Conservation (phyloP, 1,140 invertebrate genomes). For the Hylyphantes graminicola region DNA sequence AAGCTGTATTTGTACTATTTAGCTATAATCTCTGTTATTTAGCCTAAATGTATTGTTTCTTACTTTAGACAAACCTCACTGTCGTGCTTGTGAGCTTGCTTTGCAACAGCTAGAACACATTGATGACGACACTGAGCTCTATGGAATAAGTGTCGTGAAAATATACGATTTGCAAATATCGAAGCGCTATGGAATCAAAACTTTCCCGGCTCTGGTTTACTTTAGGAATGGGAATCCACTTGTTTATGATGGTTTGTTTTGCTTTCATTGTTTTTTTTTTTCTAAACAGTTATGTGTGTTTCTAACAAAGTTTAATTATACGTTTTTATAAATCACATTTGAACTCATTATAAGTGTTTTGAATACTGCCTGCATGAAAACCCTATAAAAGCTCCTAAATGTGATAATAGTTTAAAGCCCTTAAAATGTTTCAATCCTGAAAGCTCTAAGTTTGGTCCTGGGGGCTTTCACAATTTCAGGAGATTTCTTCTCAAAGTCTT, state of each 20-base stretch:
- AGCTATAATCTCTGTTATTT: conserved; percentile 12
- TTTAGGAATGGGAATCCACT: conserved; percentile 94
- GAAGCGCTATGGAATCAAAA: conserved; percentile 89
- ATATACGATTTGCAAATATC: conserved; percentile 88
- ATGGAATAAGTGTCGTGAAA: conserved; percentile 94
- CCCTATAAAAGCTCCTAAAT: too few relatives aligned
- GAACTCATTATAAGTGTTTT: too few relatives aligned
- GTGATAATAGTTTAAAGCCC: too few relatives aligned
- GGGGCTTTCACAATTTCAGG: too few relatives aligned
- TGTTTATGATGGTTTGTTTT: conserved; percentile 79
- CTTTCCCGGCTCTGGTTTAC: conserved; percentile 91
- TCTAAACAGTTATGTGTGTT: conserved; percentile 3
- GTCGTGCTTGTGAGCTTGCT: conserved; percentile 91
- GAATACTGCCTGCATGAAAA: too few relatives aligned
- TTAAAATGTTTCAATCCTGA: too few relatives aligned
- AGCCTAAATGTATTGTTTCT: conserved; percentile 14
- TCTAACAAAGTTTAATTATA: not conserved
- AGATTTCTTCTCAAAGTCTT: too few relatives aligned
- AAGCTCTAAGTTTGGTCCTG: too few relatives aligned
- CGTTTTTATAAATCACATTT: too few relatives aligned
- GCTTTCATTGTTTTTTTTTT: not conserved
- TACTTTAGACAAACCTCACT: conserved; percentile 86
- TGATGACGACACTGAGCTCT: conserved; percentile 92
- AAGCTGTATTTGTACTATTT: too few relatives aligned
- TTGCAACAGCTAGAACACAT: conserved; percentile 89